These are phyloP conservation scores for Molanna angustata DNA, from an alignment of 2,888 invertebrate species.

Conservation along the genomic window DNA sequence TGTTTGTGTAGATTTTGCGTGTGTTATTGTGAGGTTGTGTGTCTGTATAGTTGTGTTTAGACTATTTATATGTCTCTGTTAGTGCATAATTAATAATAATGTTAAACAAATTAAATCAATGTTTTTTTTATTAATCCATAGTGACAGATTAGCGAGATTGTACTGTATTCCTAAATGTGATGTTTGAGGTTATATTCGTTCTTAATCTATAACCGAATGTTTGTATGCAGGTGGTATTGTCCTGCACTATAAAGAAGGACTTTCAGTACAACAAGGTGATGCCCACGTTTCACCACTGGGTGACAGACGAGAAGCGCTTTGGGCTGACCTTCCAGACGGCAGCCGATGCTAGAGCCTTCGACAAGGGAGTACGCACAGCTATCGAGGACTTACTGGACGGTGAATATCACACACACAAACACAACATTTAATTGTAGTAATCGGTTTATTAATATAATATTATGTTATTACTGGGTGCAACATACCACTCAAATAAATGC, in stretches of 20 bases:
- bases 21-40: too few species aligned
- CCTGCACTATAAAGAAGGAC: conserved; percentile 93
- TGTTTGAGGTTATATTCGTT: too few species aligned
- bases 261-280: conserved; percentile 97
- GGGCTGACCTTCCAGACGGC: conserved; percentile 96
- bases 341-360: conserved; percentile 91
- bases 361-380: conserved; percentile 85
- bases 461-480: background rate
- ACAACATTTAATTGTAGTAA: too few species aligned
- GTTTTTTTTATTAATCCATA: too few species aligned
- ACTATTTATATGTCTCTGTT: too few species aligned
- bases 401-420: conserved; percentile 56
- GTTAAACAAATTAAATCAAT: too few species aligned
- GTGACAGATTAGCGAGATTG: too few species aligned
- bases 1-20: too few species aligned
- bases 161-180: too few species aligned
- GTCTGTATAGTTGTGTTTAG: too few species aligned
- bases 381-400: conserved; percentile 89
- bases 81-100: too few species aligned
- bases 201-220: background rate
- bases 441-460: too few species aligned
- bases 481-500: background rate
- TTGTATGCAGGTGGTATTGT: conserved; percentile 75
- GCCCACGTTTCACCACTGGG: conserved; percentile 99
- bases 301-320: conserved; percentile 91